Conservation (phyloP, 2,888 invertebrate genomes). For the Steinernema scapterisci region DNA sequence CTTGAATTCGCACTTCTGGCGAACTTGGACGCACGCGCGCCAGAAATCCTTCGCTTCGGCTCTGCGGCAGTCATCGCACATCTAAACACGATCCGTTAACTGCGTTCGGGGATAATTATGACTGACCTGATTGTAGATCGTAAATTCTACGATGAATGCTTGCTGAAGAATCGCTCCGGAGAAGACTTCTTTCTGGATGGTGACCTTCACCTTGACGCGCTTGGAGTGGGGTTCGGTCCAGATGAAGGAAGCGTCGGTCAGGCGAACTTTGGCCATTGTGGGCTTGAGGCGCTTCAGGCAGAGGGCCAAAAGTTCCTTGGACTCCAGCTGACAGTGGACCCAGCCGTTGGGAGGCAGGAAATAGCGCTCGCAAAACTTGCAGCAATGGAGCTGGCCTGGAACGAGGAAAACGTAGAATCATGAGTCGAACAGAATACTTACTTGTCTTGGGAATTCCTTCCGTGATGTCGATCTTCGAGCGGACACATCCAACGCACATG, state of each 20-base stretch:
- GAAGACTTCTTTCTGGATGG: slow-evolving; percentile 89
- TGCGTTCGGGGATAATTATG: background rate
- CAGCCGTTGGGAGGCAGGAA: slow-evolving; percentile 88
- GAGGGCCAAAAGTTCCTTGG: slow-evolving; percentile 73
- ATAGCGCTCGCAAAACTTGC: slow-evolving; percentile 73
- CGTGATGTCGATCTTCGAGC: slow-evolving; percentile 90
- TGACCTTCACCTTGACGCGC: slow-evolving; percentile 86
- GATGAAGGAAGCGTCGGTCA: slow-evolving; percentile 92
- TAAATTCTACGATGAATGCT: slow-evolving; percentile 91
- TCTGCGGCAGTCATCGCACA: slow-evolving; percentile 96
- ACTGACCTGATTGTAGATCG: slow-evolving; percentile 76
- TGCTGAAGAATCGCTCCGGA: slow-evolving; percentile 85
- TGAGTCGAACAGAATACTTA: slow-evolving; percentile 39
- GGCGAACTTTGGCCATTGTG: slow-evolving; percentile 74
- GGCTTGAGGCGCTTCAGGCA: slow-evolving; percentile 85
- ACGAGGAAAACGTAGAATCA: background rate
- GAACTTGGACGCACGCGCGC: slow-evolving; percentile 79
- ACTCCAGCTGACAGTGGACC: slow-evolving; percentile 73
- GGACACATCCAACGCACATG: slow-evolving; percentile 92
- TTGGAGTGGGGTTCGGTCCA: slow-evolving; percentile 99
- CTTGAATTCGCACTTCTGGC: slow-evolving; percentile 81
- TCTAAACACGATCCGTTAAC: slow-evolving; percentile 71
- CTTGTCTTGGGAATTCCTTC: slow-evolving; percentile 90
- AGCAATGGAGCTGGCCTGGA: slow-evolving; percentile 70
- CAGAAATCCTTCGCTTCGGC: slow-evolving; percentile 96